phyloP scores from a whole-genome alignment of 2,113 vertebrate genomes.

The Sander lucioperca region DNA sequence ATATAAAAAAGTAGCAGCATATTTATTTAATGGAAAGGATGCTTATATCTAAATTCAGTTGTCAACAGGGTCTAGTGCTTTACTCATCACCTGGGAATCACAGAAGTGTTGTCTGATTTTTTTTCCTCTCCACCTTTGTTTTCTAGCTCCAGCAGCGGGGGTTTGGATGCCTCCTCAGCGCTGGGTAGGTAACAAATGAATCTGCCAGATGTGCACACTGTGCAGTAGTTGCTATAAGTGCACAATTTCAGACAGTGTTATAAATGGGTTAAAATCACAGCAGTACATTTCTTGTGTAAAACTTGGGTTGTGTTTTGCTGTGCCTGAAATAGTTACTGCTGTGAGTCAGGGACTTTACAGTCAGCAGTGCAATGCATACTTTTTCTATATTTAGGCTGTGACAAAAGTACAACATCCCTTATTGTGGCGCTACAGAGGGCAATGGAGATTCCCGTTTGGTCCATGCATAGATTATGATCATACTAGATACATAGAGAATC shows the following conservation, averaged over 20 bases:
- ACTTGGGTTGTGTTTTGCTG: not conserved
- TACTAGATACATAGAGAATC: not conserved
- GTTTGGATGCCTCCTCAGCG: conserved; percentile 77
- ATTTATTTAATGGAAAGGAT: not conserved
- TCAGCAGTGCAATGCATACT: conserved; percentile 31
- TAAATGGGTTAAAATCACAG: not conserved
- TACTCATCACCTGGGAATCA: not conserved
- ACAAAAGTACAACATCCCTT: conserved; percentile 49
- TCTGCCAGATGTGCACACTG: not conserved
- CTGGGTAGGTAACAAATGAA: conserved; percentile 69
- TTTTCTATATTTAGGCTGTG: conserved; percentile 70
- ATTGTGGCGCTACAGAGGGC: conserved; percentile 34
- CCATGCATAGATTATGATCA: not conserved
- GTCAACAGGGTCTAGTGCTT: not conserved
- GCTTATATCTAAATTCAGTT: not conserved
- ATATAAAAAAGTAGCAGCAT: no score
- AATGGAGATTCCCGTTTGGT: conserved; percentile 39
- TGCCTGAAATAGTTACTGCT: conserved; percentile 37
- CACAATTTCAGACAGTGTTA: not conserved
- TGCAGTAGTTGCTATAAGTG: not conserved
- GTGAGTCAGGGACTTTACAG: conserved; percentile 43
- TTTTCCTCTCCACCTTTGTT: not conserved
- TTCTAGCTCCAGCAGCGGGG: conserved; percentile 68
- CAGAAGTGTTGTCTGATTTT: not conserved
- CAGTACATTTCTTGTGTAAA: not conserved